These are phyloP conservation scores for Diabrotica undecimpunctata DNA, from an alignment of 1,140 invertebrate genomes.

Conservation along the genomic window DNA sequence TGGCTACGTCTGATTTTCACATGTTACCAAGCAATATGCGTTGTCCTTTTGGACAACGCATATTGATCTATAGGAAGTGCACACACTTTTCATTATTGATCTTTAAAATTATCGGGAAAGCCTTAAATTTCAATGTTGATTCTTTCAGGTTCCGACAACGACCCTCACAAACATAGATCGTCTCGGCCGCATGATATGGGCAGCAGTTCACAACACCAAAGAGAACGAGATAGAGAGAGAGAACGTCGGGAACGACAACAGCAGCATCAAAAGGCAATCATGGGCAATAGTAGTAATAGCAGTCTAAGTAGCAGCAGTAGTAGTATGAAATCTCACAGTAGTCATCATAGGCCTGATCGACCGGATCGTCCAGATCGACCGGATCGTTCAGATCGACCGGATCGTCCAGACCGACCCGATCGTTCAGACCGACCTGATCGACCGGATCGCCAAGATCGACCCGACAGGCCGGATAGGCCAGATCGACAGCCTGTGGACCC, in stretches of 20 bases:
- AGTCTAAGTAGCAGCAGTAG: background rate
- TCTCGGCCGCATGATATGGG: conserved; percentile 40
- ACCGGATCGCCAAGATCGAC: no score
- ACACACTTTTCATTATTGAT: no score
- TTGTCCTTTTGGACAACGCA: no score
- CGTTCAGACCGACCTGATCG: no score
- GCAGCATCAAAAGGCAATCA: conserved; percentile 28
- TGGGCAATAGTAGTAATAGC: conserved; percentile 25
- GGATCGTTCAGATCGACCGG: conserved; percentile 30
- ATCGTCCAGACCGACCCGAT: conserved; percentile 9
- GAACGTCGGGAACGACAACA: conserved; percentile 28
- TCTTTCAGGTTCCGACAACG: conserved; percentile 25
- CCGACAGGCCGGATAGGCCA: conserved; percentile 35
- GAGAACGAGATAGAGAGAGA: conserved; percentile 48
- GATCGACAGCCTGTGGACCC: conserved; percentile 36
- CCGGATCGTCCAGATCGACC: conserved; percentile 7
- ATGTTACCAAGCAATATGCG: no score
- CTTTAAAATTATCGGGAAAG: no score
- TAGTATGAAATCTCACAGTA: background rate
- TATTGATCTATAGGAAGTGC: no score
- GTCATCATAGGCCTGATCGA: background rate
- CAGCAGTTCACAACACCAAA: conserved; percentile 46
- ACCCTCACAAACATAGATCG: conserved; percentile 39
- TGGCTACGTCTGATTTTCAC: no score
- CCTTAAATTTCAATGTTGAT: no score